Base-by-base conservation (phyloP, 2,888 invertebrate species). In the Drosophila recens region DNA sequence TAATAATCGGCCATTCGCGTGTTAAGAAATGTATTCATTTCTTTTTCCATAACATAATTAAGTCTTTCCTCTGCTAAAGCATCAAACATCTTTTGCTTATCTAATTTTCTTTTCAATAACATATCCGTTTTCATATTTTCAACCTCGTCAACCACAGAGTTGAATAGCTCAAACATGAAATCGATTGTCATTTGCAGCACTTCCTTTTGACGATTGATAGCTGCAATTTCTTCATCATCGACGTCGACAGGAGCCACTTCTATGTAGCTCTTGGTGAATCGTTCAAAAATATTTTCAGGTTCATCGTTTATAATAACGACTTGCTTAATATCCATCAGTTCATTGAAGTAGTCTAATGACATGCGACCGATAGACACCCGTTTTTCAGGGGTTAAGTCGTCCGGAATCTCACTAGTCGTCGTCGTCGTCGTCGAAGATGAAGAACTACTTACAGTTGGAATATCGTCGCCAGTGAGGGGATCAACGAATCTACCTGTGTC, bases 1-100 rank as follows among this genome's bases (percentile, higher is more conserved):
- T 73, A 91, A 66, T 88, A 89, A 0, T 91, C 91, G 3, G 61
- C 43, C 5, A 80, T 57, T 45, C 90, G 90, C 0, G 48, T 0
- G 69, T 85, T 82, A 0, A 91, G 67, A 10, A 76, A 67, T 0
- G 0, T 1, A 30, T 69, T 74, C 0, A 56, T 0, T 1, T 62
- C 51, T 5, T 11, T 69, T 42, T 75, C 72, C 0, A 2, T 3
- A 0, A 15, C 0, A 10, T 58, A 72, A 0, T 66, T 46, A 0
- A 73, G 15, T 2, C 15, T 27, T 5, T 75, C 0, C 0, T 56
- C 54, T 0, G 27, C 13, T 0, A 92, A 30, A 3, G 48, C 65
- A 0, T 20, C 0, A 0, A 70, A n/a, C 0, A 91, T 33, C 42
- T 83, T 80, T 0, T 3, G 4, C 53, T 89, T 91, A 53, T 91